These are phyloP conservation scores for Alentia gelatinosa DNA, from an alignment of 2,888 invertebrate genomes.

Conservation along the genomic window DNA sequence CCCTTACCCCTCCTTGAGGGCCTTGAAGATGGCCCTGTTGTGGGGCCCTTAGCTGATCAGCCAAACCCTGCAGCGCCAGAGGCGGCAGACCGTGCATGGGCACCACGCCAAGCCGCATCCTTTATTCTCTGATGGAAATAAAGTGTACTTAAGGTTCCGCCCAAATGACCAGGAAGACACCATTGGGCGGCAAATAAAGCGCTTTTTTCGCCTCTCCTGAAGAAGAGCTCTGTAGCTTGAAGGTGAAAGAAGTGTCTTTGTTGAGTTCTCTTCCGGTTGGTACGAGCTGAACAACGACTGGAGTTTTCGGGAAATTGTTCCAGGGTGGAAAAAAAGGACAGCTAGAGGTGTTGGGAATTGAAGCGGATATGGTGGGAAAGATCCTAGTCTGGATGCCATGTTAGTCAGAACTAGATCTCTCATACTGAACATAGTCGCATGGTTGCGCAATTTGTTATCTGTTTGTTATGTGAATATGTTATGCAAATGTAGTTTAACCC, in stretches of 20 bases:
- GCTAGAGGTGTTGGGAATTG: too few relatives aligned
- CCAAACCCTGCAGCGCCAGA: neutral
- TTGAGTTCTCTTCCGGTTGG: too few relatives aligned
- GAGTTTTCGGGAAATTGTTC: too few relatives aligned
- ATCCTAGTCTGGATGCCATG: too few relatives aligned
- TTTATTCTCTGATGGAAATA: neutral
- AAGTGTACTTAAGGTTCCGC: constrained; percentile 1
- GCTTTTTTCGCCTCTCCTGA: neutral
- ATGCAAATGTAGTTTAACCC: too few relatives aligned
- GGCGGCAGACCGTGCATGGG: neutral
- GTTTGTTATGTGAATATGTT: too few relatives aligned
- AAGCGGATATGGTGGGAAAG: too few relatives aligned
- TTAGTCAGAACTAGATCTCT: too few relatives aligned
- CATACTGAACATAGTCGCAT: too few relatives aligned
- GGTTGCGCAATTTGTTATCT: too few relatives aligned
- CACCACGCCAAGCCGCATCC: neutral
- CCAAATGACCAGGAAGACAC: neutral
- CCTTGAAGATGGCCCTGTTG: neutral
- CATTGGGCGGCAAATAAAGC: neutral
- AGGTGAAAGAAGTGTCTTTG: neutral
- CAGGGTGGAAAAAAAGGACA: too few relatives aligned
- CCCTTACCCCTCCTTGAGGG: neutral
- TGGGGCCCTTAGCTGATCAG: neutral
- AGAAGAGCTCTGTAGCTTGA: neutral
- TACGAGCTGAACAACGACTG: too few relatives aligned